Conservation (phyloP, 1,140 invertebrate genomes). For the Meloidogyne exigua region DNA sequence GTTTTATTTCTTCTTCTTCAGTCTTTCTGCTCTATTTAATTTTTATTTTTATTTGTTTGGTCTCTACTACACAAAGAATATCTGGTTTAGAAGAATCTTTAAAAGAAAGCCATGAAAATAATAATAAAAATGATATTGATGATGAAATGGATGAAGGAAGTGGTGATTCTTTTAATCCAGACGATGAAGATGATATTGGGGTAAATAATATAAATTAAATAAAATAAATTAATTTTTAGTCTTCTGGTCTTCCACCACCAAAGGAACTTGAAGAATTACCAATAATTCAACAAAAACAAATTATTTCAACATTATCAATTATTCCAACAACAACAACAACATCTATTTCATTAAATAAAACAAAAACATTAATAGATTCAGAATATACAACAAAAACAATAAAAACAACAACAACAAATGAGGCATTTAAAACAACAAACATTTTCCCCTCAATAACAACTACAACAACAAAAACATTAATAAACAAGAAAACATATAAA, state of each 20-base stretch:
- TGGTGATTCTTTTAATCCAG: constrained; percentile 21
- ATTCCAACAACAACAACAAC: not conserved
- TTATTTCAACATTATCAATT: not conserved
- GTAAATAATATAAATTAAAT: too few species aligned
- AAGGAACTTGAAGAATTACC: not conserved
- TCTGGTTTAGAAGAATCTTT: not conserved
- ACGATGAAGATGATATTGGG: constrained; percentile 23
- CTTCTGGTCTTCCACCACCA: not conserved
- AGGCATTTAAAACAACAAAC: not conserved
- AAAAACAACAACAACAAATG: not conserved
- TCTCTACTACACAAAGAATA: constrained; percentile 8
- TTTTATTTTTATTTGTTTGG: constrained; percentile 8
- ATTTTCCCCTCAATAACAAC: not conserved
- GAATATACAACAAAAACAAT: not conserved
- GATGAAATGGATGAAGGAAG: constrained; percentile 24
- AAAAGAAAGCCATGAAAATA: constrained; percentile 7
- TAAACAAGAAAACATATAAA: not conserved
- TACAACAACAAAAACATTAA: too few species aligned
- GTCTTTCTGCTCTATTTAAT: constrained; percentile 13
- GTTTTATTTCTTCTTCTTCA: not conserved
- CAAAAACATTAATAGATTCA: not conserved
- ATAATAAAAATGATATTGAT: not conserved
- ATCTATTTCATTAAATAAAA: not conserved
- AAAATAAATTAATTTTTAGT: not conserved
- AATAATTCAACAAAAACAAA: not conserved